Conservation (phyloP, 2,888 invertebrate genomes). For the Sepiola atlantica region DNA sequence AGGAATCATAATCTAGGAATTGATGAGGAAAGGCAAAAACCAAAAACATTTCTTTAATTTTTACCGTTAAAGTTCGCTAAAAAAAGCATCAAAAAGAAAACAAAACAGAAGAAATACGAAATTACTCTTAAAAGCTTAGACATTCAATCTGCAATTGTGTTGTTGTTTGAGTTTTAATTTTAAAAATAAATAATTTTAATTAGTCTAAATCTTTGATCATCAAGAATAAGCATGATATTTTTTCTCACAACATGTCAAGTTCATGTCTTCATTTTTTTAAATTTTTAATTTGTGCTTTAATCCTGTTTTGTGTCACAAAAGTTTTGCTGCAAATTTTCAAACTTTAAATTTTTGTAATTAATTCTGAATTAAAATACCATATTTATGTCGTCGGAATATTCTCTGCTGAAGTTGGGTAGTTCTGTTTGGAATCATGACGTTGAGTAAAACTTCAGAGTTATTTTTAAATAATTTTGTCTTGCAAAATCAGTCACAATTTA, state of each 20-base stretch:
- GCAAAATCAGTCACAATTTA: too few relatives aligned
- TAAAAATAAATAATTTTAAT: background rate
- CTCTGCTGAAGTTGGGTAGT: too few relatives aligned
- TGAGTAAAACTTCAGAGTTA: too few relatives aligned
- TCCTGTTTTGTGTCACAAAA: background rate
- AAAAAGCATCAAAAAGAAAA: too few relatives aligned
- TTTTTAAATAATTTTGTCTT: too few relatives aligned
- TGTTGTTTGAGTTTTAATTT: too few relatives aligned
- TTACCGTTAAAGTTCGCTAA: background rate
- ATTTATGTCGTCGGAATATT: too few relatives aligned
- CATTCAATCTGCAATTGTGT: background rate
- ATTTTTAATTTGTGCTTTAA: background rate
- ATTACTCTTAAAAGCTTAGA: background rate
- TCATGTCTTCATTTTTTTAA: background rate
- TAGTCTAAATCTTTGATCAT: background rate
- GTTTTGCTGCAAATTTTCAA: too few relatives aligned
- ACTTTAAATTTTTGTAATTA: too few relatives aligned
- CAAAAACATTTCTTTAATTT: background rate
- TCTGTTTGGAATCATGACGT: too few relatives aligned
- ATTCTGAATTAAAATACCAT: too few relatives aligned
- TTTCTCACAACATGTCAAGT: too few relatives aligned
- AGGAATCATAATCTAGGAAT: background rate
- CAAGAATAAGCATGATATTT: background rate
- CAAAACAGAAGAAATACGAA: background rate
- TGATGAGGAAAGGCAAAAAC: background rate